A percentile compares a stretch with the other conserved stretches of the same genome.
Evolutionary conservation across 2,113 vertebrate species (phyloP).

Genomic region (Ammodytes marinus): DNA sequence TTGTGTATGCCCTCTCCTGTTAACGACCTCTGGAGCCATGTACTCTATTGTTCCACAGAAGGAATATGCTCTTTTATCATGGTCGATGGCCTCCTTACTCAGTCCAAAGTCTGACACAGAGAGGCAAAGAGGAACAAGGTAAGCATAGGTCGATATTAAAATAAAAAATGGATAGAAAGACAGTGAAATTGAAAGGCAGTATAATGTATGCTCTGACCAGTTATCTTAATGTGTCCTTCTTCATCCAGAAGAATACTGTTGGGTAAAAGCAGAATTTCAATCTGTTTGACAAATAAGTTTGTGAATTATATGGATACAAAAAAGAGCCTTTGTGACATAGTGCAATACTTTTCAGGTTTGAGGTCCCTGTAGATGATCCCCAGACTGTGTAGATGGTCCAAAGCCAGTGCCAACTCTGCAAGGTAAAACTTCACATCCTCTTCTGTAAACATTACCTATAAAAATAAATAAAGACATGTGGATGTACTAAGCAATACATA

Average conservation of each 20-base stretch:
- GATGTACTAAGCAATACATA: background rate
- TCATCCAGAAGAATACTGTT: conserved; percentile 96
- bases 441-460: conserved; percentile 99
- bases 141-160: background rate
- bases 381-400: conserved; percentile 98
- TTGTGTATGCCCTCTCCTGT: conserved; percentile 94
- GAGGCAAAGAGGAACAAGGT: background rate
- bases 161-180: background rate
- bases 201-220: conserved; percentile 83
- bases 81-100: conserved; percentile 96
- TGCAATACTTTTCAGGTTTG: conserved; percentile 96
- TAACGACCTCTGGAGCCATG: conserved; percentile 98
- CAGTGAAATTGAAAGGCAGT: background rate
- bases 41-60: conserved; percentile 98
- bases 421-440: conserved; percentile 99
- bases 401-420: conserved; percentile 96
- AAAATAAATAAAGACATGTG: conserved; percentile 11
- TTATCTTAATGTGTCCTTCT: conserved; percentile 97
- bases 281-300: background rate
- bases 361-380: conserved; percentile 99
- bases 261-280: conserved; percentile 41
- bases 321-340: conserved; percentile 32
- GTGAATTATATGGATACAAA: background rate
- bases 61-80: conserved; percentile 95
- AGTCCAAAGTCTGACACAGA: conserved; percentile 91